Evolutionary conservation across 2,888 invertebrate species (phyloP).

Genomic region (Chouioia cunea): DNA sequence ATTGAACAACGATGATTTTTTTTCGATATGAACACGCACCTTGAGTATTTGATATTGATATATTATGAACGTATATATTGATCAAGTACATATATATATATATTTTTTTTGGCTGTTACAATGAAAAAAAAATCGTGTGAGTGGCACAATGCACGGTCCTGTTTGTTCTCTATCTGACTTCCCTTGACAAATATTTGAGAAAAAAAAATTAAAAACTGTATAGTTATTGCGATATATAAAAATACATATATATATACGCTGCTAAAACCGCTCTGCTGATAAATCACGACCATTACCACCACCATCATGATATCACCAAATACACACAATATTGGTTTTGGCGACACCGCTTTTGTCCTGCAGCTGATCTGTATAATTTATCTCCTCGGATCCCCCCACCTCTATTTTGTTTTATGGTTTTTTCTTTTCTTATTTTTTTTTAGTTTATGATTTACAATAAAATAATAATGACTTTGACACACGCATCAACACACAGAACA

Average conservation of each 20-base stretch:
- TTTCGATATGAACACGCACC: constrained; percentile 15
- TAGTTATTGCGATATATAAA: too few relatives aligned
- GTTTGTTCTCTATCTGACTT: constrained; percentile 37
- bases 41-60: constrained; percentile 16
- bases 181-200: constrained; percentile 35
- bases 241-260: too few relatives aligned
- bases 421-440: constrained; percentile 48
- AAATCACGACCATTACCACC: too few relatives aligned
- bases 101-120: not conserved
- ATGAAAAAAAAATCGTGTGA: constrained; percentile 44
- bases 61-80: too few relatives aligned
- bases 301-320: too few relatives aligned
- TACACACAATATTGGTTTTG: too few relatives aligned
- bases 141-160: constrained; percentile 54
- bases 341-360: too few relatives aligned
- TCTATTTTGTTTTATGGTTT: constrained; percentile 16
- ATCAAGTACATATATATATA: not conserved
- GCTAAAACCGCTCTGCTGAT: too few relatives aligned
- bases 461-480: constrained; percentile 55
- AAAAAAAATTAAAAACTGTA: too few relatives aligned
- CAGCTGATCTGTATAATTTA: too few relatives aligned
- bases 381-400: too few relatives aligned
- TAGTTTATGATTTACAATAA: constrained; percentile 52
- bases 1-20: too few relatives aligned
- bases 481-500: constrained; percentile 55